These are phyloP conservation scores for Sebastes ruberrimus DNA, from an alignment of 2,797 vertebrate species.

Conservation along the genomic window DNA sequence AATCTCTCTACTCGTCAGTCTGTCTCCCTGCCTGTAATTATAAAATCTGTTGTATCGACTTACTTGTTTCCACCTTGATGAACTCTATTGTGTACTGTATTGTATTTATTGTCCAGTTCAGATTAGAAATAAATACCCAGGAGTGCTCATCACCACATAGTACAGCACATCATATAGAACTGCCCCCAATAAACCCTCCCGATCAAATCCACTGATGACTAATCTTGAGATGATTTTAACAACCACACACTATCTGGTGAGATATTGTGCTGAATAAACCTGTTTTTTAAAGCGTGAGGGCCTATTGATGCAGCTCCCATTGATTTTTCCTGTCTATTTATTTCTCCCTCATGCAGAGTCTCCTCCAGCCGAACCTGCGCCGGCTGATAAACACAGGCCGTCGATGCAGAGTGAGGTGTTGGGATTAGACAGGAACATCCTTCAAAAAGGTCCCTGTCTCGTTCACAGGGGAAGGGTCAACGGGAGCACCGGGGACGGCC, in stretches of 20 bases:
- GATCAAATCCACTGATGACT: constrained; percentile 32
- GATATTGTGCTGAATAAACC: constrained; percentile 37
- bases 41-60: background rate
- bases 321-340: constrained; percentile 69
- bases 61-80: background rate
- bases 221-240: constrained; percentile 49
- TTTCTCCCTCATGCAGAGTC: constrained; percentile 51
- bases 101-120: constrained; percentile 4
- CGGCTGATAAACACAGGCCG: constrained; percentile 63
- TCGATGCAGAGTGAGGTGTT: constrained; percentile 55
- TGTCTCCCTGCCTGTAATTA: background rate
- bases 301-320: constrained; percentile 61
- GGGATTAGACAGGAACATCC: constrained; percentile 60
- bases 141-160: background rate
- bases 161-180: background rate
- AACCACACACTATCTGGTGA: constrained; percentile 17
- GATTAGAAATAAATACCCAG: background rate
- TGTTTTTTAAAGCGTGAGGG: constrained; percentile 36
- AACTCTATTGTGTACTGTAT: background rate
- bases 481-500: background rate
- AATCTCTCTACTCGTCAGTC: background rate
- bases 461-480: constrained; percentile 58
- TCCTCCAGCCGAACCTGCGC: constrained; percentile 47
- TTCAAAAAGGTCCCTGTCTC: constrained; percentile 60
- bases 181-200: background rate